Conservation (phyloP, 2,888 invertebrate genomes). For the Phaedon cochleariae region DNA sequence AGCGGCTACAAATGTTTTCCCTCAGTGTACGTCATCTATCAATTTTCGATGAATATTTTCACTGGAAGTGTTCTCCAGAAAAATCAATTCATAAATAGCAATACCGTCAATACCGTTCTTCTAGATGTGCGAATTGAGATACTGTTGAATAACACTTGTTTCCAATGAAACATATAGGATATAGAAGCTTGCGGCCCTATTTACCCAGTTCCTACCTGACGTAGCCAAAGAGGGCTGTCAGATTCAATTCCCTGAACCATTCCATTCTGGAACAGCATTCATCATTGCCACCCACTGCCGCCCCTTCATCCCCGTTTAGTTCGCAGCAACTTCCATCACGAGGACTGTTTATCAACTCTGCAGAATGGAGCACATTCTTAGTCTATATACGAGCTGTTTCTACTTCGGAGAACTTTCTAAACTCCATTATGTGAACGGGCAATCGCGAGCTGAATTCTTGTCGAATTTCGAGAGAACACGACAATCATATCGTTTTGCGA, state of each 20-base stretch:
- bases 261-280: neutral
- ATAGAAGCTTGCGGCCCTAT: too few relatives aligned
- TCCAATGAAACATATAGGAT: too few relatives aligned
- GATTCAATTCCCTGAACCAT: neutral
- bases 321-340: conserved; percentile 4
- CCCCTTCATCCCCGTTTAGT: neutral
- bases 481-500: conserved; percentile 31
- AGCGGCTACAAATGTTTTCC: too few relatives aligned
- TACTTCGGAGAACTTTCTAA: conserved; percentile 14
- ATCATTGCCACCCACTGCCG: neutral
- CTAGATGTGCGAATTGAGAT: too few relatives aligned
- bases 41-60: too few relatives aligned
- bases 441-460: conserved; percentile 22
- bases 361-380: conserved; percentile 3
- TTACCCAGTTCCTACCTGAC: neutral
- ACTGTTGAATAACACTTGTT: too few relatives aligned
- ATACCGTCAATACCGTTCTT: too few relatives aligned
- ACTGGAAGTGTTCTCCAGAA: too few relatives aligned
- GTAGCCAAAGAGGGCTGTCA: neutral
- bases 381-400: neutral
- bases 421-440: conserved; percentile 28
- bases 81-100: too few relatives aligned
- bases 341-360: conserved; percentile 16
- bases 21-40: too few relatives aligned
- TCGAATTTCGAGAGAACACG: conserved; percentile 27